phyloP scores from a whole-genome alignment of 2,113 vertebrate species.

The Tychaedon coryphoeus region DNA sequence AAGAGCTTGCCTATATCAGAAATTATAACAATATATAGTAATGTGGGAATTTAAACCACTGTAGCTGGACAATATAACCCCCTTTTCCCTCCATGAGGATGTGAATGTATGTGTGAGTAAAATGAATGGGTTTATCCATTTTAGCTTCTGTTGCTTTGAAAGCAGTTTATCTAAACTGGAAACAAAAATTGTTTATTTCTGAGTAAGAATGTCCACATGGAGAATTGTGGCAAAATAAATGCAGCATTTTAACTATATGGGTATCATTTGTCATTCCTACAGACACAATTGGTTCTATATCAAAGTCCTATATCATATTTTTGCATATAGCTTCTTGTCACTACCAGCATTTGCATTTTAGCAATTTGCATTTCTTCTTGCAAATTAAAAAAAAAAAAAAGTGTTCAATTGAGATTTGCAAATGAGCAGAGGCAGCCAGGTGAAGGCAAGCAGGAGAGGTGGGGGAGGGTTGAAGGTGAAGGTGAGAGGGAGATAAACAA shows the following conservation, averaged over 20 bases:
- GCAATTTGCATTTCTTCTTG: conserved; percentile 63
- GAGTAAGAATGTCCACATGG: conserved; percentile 13
- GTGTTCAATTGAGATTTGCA: conserved; percentile 52
- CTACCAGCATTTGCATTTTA: conserved; percentile 48
- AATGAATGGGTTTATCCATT: not conserved
- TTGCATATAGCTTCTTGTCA: conserved; percentile 45
- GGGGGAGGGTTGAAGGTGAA: not conserved
- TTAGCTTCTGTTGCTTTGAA: conserved; percentile 22
- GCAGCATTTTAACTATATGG: conserved; percentile 13
- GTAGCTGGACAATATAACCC: not conserved
- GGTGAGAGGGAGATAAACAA: not conserved
- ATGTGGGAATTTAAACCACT: conserved; percentile 11
- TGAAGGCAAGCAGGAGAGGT: conserved; percentile 15
- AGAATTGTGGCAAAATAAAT: not conserved
- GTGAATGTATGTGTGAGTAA: not conserved
- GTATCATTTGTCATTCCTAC: conserved; percentile 34
- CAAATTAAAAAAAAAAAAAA: conserved; percentile 53
- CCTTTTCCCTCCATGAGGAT: not conserved
- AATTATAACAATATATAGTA: conserved; percentile 13
- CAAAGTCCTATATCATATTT: conserved; percentile 37
- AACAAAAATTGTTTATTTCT: conserved; percentile 19
- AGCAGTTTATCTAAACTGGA: conserved; percentile 9
- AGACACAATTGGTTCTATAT: conserved; percentile 41
- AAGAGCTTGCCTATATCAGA: conserved; percentile 24
- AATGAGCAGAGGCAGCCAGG: conserved; percentile 33